A percentile compares a stretch with the other conserved stretches of the same genome.
These are phyloP conservation scores for Otus scops DNA, from an alignment of 2,797 vertebrate species.

Conservation along the genomic window DNA sequence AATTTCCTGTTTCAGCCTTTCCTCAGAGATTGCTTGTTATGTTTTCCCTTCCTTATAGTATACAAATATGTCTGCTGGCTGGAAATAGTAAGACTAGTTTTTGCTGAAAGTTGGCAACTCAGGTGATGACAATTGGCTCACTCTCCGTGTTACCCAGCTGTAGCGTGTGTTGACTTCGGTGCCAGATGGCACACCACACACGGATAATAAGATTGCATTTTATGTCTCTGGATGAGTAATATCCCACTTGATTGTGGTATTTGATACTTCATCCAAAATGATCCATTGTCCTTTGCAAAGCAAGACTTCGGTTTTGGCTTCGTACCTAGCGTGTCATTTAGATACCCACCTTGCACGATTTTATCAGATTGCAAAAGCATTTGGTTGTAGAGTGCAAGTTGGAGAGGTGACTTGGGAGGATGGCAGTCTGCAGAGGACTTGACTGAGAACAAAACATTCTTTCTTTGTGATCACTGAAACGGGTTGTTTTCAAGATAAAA, in stretches of 20 bases:
- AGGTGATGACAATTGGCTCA: slow-evolving; percentile 64
- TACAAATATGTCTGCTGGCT: slow-evolving; percentile 32
- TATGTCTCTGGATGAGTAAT: slow-evolving; percentile 39
- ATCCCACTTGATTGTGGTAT: not conserved
- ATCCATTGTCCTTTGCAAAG: not conserved
- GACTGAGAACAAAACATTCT: not conserved
- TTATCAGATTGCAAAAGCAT: not conserved
- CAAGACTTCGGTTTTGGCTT: not conserved
- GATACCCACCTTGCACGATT: not conserved
- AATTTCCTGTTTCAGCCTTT: slow-evolving; percentile 4
- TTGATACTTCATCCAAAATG: not conserved
- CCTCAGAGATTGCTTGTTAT: not conserved
- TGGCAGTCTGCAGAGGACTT: not conserved
- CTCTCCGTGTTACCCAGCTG: slow-evolving; percentile 47
- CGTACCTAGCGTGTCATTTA: not conserved
- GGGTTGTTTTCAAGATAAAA: not conserved
- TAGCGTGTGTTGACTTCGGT: not conserved
- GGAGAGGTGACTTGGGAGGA: not conserved
- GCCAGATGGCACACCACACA: slow-evolving; percentile 48
- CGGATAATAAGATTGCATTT: not conserved
- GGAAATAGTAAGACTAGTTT: not conserved
- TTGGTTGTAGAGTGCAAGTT: not conserved
- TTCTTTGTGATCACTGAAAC: not conserved
- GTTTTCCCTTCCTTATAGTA: not conserved
- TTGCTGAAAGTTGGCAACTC: slow-evolving; percentile 58